Percentiles rank a stretch among this genome's conserved stretches.
Conservation (phyloP, 1,140 invertebrate genomes). For the Neuroterus valhalla region DNA sequence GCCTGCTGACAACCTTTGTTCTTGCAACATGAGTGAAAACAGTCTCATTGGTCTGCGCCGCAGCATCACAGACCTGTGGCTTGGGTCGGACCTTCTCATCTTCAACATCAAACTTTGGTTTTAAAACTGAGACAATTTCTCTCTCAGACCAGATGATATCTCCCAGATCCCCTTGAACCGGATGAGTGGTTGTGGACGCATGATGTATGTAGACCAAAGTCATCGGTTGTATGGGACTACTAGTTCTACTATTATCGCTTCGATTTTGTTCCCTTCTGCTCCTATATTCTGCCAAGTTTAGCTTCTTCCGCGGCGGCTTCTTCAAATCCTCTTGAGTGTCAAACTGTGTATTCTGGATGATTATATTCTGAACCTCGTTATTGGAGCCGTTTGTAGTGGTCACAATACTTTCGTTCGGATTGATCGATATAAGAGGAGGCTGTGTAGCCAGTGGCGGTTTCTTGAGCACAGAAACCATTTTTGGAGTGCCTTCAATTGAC, state of each 20-base stretch:
- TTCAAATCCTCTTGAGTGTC: conserved; percentile 49
- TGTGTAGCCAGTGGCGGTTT: conserved; percentile 52
- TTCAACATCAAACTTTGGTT: conserved; percentile 57
- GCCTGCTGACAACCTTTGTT: background rate
- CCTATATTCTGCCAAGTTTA: conserved; percentile 75
- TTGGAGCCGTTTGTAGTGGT: conserved; percentile 59
- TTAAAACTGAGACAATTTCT: conserved; percentile 62
- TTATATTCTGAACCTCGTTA: conserved; percentile 56
- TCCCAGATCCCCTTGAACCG: conserved; percentile 49
- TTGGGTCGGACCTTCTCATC: conserved; percentile 57
- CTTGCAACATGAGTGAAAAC: conserved; percentile 46
- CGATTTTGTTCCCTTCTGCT: conserved; percentile 66
- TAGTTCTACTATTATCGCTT: conserved; percentile 60
- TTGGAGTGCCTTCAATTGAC: conserved; percentile 31
- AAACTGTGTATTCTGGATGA: conserved; percentile 43
- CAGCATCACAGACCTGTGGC: conserved; percentile 43
- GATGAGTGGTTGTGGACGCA: conserved; percentile 62
- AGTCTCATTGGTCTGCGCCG: conserved; percentile 60
- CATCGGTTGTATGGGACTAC: conserved; percentile 60
- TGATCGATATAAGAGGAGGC: conserved; percentile 40
- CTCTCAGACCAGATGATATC: conserved; percentile 62
- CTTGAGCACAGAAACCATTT: conserved; percentile 70
- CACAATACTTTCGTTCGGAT: conserved; percentile 55
- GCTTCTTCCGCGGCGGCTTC: conserved; percentile 65
- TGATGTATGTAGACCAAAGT: conserved; percentile 60